Evolutionary conservation across 2,797 vertebrate species (phyloP).

Genomic region (Threskiornis aethiopicus): DNA sequence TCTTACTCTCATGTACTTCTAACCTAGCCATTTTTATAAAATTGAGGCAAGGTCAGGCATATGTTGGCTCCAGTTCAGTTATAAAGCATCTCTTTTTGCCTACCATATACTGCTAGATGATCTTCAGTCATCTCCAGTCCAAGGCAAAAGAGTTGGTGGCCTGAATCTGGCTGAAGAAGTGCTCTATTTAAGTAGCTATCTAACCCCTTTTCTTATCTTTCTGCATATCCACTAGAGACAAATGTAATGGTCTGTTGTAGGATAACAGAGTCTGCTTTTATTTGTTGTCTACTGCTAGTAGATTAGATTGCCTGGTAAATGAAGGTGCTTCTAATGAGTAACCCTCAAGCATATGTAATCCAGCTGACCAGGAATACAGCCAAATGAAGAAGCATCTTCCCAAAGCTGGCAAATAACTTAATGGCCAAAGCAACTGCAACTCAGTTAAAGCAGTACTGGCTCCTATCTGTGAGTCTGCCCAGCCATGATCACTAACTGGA

Average conservation of each 20-base stretch:
- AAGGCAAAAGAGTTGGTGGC: neutral
- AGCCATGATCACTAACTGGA: neutral
- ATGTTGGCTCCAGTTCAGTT: neutral
- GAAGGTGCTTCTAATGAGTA: neutral
- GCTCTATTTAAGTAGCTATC: neutral
- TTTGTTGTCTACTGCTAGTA: neutral
- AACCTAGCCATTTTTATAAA: neutral
- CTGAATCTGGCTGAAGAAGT: neutral
- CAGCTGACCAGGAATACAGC: neutral
- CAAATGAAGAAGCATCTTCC: neutral
- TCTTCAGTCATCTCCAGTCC: neutral
- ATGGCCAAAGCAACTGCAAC: neutral
- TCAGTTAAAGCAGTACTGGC: neutral
- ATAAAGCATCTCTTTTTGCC: neutral
- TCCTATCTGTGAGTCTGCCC: neutral
- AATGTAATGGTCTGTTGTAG: neutral
- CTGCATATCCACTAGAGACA: neutral
- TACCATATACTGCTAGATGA: neutral
- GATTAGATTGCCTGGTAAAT: neutral
- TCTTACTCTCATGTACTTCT: neutral
- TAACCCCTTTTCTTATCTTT: neutral
- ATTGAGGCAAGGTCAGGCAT: neutral
- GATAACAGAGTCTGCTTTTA: neutral
- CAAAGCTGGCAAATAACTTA: neutral
- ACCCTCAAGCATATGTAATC: neutral